A percentile compares a stretch with the other conserved stretches of the same genome.
Evolutionary conservation across 53 echinoderm and acorn worm genomes (phyloP).

Genomic region (Apostichopus leukothele): DNA sequence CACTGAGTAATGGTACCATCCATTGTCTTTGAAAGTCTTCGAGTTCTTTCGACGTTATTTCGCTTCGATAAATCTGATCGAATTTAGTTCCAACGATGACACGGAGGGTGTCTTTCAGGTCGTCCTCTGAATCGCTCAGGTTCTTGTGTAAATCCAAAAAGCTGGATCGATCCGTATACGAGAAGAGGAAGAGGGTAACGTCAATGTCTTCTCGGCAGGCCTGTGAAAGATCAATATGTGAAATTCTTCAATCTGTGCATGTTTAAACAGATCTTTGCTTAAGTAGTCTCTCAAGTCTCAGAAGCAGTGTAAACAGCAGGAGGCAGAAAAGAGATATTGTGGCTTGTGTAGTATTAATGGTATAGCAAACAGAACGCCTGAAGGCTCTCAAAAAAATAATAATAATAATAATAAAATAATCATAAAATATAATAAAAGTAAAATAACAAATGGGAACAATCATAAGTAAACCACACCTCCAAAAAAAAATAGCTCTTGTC

Average conservation of each 20-base stretch:
- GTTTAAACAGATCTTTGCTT: no score
- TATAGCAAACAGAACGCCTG: no score
- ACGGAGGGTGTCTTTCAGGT: constrained; percentile 52
- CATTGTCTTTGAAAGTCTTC: constrained; percentile 79
- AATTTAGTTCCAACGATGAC: constrained; percentile 91
- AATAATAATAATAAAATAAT: background rate
- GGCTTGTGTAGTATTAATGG: no score
- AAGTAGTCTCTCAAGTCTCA: no score
- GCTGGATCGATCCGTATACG: constrained; percentile 82
- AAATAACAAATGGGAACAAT: no score
- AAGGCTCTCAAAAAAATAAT: no score
- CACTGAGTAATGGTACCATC: constrained; percentile 77
- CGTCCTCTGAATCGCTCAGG: constrained; percentile 18
- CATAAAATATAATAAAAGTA: background rate
- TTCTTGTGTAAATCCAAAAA: constrained; percentile 76
- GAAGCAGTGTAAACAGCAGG: no score
- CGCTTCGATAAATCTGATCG: constrained; percentile 84
- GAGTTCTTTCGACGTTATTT: constrained; percentile 81
- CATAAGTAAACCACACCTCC: no score
- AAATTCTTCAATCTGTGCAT: no score
- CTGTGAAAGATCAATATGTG: constrained; percentile 28
- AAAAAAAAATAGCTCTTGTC: no score
- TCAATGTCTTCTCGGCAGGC: constrained; percentile 74
- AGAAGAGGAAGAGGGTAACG: constrained; percentile 82
- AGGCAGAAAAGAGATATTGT: no score